These are phyloP conservation scores for Sceloporus undulatus DNA, from an alignment of 2,113 vertebrate genomes.

Conservation along the genomic window DNA sequence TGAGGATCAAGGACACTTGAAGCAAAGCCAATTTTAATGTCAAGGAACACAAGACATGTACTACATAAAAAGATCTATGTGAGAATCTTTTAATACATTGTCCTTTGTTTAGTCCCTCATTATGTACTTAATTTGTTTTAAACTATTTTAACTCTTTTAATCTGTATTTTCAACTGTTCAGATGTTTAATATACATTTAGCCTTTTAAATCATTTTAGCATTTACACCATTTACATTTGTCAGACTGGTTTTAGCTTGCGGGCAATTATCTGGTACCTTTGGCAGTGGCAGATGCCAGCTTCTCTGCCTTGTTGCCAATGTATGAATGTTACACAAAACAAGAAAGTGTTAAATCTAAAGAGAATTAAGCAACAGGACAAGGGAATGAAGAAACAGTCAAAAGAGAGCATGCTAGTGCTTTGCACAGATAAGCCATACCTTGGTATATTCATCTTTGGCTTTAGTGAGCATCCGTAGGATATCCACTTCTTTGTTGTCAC, in stretches of 20 bases:
- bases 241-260: too few species aligned
- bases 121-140: too few species aligned
- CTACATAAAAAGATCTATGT: background rate
- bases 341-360: background rate
- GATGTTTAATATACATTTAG: too few species aligned
- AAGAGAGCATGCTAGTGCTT: background rate
- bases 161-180: too few species aligned
- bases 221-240: too few species aligned
- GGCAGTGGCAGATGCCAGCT: too few species aligned
- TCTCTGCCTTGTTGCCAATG: constrained; percentile 16
- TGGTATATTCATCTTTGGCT: constrained; percentile 92
- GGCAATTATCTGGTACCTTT: too few species aligned
- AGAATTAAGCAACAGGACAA: background rate
- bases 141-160: too few species aligned
- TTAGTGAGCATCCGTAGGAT: constrained; percentile 94
- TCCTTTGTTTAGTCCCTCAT: too few species aligned
- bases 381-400: background rate
- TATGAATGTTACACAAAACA: background rate
- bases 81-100: too few species aligned
- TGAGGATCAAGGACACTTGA: background rate
- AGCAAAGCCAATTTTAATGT: constrained; percentile 42
- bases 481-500: constrained; percentile 86
- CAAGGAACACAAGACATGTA: background rate
- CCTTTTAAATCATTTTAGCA: too few species aligned
- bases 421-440: constrained; percentile 78